A percentile compares a stretch with the other conserved stretches of the same genome.
Evolutionary conservation across 2,888 invertebrate genomes (phyloP).

Genomic region (Eristalinus sepulchralis): DNA sequence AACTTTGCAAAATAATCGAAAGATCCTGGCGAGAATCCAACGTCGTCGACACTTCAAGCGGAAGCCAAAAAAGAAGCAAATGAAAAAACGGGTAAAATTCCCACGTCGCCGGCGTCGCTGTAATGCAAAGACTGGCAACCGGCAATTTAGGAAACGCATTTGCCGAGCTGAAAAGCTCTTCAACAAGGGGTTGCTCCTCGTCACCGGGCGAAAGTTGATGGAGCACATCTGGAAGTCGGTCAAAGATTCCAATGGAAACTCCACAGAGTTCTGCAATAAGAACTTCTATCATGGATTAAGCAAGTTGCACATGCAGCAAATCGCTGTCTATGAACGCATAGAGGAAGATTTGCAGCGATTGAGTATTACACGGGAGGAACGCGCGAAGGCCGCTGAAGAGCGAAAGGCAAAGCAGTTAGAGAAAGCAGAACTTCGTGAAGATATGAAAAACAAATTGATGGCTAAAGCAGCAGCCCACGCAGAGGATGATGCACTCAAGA

Average conservation of each 20-base stretch:
- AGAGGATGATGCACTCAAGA: constrained; percentile 20
- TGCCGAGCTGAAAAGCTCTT: constrained; percentile 43
- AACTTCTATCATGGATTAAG: constrained; percentile 24
- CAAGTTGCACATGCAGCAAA: constrained; percentile 50
- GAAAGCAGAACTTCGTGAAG: neutral
- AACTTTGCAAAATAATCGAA: constrained; percentile 16
- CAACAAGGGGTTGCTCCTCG: constrained; percentile 32
- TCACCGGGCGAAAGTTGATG: constrained; percentile 10
- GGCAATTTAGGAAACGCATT: constrained; percentile 28
- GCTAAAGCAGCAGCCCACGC: constrained; percentile 17
- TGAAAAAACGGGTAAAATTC: constrained; percentile 23
- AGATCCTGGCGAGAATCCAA: constrained; percentile 42
- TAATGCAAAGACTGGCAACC: constrained; percentile 40
- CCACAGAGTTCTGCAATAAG: constrained; percentile 50
- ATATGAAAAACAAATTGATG: constrained; percentile 37
- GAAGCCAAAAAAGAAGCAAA: constrained; percentile 27
- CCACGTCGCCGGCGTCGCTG: constrained; percentile 22
- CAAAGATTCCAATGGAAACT: constrained; percentile 24
- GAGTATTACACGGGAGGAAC: constrained; percentile 32
- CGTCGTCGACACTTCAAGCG: constrained; percentile 32
- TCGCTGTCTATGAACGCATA: constrained; percentile 44
- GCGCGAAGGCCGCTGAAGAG: constrained; percentile 32
- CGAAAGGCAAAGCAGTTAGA: constrained; percentile 23
- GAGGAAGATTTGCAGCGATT: constrained; percentile 51
- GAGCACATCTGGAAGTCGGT: constrained; percentile 44